Percentiles rank a stretch among this genome's conserved stretches.
Evolutionary conservation across 1,140 invertebrate species (phyloP).

Genomic region (Cyclargus thomasi): DNA sequence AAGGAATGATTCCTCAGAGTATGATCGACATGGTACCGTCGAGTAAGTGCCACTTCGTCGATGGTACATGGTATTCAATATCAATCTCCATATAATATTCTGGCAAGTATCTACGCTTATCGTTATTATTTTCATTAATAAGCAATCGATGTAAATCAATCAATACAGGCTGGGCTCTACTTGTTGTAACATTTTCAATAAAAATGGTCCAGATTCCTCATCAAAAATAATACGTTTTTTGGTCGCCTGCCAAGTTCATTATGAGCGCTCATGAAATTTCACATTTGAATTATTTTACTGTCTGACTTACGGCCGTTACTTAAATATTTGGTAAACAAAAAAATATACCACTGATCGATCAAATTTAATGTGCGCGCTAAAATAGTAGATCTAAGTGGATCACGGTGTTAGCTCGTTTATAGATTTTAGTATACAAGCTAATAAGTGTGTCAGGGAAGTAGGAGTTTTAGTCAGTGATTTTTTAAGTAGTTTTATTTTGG

Average conservation of each 20-base stretch:
- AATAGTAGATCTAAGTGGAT: slow-evolving; percentile 64
- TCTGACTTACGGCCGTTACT: slow-evolving; percentile 74
- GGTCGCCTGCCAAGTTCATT: slow-evolving; percentile 74
- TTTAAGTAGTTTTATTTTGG: neutral
- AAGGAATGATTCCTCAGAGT: too few relatives aligned
- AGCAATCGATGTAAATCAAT: slow-evolving; percentile 24
- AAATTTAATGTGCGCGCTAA: slow-evolving; percentile 67
- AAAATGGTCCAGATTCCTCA: slow-evolving; percentile 74
- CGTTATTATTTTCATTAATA: slow-evolving; percentile 15
- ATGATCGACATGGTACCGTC: too few relatives aligned
- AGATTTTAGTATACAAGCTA: neutral
- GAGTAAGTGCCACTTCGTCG: too few relatives aligned
- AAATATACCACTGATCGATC: slow-evolving; percentile 73
- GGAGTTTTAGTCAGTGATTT: neutral
- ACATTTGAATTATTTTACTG: slow-evolving; percentile 76
- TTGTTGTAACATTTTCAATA: slow-evolving; percentile 67
- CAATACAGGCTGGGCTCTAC: slow-evolving; percentile 39
- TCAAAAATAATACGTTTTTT: slow-evolving; percentile 75
- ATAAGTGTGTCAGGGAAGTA: neutral
- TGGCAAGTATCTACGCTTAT: neutral
- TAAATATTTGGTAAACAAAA: slow-evolving; percentile 76
- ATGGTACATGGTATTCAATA: neutral
- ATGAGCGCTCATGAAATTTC: slow-evolving; percentile 75
- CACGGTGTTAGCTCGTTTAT: slow-evolving; percentile 14
- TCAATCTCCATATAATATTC: neutral